Percentiles rank a stretch among this genome's conserved stretches.
Conservation (phyloP, 2,113 vertebrate genomes). For the Epinephelus cyanopodus region DNA sequence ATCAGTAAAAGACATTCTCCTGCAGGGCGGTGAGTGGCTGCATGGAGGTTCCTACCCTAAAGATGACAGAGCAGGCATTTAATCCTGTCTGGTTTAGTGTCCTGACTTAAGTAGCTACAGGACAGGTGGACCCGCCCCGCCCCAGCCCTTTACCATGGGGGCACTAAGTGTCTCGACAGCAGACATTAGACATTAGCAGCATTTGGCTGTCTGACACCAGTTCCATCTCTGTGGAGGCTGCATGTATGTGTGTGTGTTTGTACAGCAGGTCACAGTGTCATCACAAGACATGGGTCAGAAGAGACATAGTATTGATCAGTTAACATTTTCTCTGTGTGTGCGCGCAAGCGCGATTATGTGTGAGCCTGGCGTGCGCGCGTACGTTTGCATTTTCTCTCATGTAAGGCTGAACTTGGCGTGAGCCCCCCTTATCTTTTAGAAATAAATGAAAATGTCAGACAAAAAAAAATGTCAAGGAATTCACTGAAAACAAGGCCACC, state of each 20-base stretch:
- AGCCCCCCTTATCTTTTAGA: slow-evolving; percentile 68
- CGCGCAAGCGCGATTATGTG: neutral
- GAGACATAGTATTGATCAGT: slow-evolving; percentile 96
- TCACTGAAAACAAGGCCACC: slow-evolving; percentile 87
- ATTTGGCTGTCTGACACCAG: slow-evolving; percentile 95
- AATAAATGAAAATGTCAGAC: slow-evolving; percentile 95
- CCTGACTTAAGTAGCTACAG: slow-evolving; percentile 91
- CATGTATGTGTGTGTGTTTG: slow-evolving; percentile 55
- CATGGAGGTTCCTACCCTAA: slow-evolving; percentile 57
- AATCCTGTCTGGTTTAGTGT: slow-evolving; percentile 90
- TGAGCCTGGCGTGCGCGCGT: neutral
- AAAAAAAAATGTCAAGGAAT: slow-evolving; percentile 93
- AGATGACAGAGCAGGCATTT: slow-evolving; percentile 80
- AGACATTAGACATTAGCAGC: slow-evolving; percentile 88
- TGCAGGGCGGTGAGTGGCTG: slow-evolving; percentile 61
- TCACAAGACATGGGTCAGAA: slow-evolving; percentile 85
- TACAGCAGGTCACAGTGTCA: slow-evolving; percentile 70
- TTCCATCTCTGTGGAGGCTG: slow-evolving; percentile 89
- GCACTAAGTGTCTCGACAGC: slow-evolving; percentile 87
- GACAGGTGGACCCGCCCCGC: slow-evolving; percentile 88
- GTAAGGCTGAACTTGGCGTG: neutral
- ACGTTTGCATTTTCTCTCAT: slow-evolving; percentile 27
- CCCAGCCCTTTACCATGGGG: slow-evolving; percentile 86
- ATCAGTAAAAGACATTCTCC: slow-evolving; percentile 77
- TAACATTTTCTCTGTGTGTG: slow-evolving; percentile 90